Evolutionary conservation across 2,797 vertebrate species (phyloP), one percentile per base, ranked within the genome.

Genomic region (Nyctibius grandis): DNA sequence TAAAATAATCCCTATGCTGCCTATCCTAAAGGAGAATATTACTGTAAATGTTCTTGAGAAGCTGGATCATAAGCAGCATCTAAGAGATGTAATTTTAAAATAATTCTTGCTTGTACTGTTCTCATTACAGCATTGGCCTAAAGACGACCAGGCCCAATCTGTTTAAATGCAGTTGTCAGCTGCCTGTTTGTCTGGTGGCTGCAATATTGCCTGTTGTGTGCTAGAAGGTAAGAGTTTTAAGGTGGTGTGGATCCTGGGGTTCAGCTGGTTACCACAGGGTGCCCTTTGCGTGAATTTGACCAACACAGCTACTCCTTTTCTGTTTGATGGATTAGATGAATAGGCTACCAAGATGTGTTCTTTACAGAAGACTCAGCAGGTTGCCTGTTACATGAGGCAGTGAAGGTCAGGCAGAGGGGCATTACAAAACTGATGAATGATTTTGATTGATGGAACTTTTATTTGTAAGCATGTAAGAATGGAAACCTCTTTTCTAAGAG

Each of bases 381-480:
- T 65, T 79, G 15, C 59, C 67, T 84, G 65, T 76, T 81, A 28
- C 17, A 3, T 40, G 60, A 86, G 29, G 85, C 75, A 80, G 2
- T 68, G 64, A 74, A 82, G 80, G 85, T 91, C 83, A 93, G 61
- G 70, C 10, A 15, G 26, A 94, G 29, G 42, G 85, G 42, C 54
- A 26, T 84, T 91, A 78, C 48, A 89, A 85, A 92, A 85, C 40
- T 47, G 33, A 45, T 67, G 33, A 86, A 85, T 87, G 4, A 60
- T 87, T 91, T 88, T 90, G 83, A 75, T 45, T 81, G 83, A 81
- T 76, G 73, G 83, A 84, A 74, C 83, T 94, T 95, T 90, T 88
- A 91, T 85, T 95, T 67, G 33, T 82, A 75, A 78, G 77, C 80
- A 74, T 57, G 48, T 63, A 83, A 42, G 67, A 89, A 89, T 76